phyloP scores from a whole-genome alignment of 2,797 vertebrate genomes.

The Lophotriccus pileatus region DNA sequence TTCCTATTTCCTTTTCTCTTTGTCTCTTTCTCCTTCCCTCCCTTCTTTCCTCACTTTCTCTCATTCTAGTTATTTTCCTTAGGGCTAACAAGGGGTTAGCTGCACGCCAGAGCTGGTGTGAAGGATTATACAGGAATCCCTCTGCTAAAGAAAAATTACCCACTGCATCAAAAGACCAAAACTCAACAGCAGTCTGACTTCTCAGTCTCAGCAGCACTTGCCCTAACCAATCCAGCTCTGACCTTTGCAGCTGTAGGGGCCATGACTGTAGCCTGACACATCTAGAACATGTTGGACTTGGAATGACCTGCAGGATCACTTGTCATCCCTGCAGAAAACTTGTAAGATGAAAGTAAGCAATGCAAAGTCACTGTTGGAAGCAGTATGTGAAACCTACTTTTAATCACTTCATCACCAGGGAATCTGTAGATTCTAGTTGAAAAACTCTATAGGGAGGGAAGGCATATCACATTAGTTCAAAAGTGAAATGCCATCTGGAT shows the following conservation, averaged over 20 bases:
- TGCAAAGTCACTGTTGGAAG: neutral
- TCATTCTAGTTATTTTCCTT: neutral
- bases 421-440: neutral
- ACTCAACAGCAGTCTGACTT: neutral
- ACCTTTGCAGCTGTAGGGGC: neutral
- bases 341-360: neutral
- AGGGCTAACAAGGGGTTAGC: neutral
- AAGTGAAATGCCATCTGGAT: neutral
- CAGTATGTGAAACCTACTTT: neutral
- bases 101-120: neutral
- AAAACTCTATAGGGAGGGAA: neutral
- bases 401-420: neutral
- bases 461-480: neutral
- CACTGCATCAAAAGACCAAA: neutral
- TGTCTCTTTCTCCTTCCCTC: neutral
- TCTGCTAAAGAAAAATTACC: neutral
- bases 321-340: neutral
- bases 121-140: neutral
- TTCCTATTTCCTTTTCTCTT: neutral
- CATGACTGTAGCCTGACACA: fast-evolving
- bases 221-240: neutral
- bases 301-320: neutral
- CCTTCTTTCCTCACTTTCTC: neutral
- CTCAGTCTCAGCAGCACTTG: neutral
- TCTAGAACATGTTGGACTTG: neutral